phyloP scores from a whole-genome alignment of 2,797 vertebrate species.

The Pseudochirops corinnae region DNA sequence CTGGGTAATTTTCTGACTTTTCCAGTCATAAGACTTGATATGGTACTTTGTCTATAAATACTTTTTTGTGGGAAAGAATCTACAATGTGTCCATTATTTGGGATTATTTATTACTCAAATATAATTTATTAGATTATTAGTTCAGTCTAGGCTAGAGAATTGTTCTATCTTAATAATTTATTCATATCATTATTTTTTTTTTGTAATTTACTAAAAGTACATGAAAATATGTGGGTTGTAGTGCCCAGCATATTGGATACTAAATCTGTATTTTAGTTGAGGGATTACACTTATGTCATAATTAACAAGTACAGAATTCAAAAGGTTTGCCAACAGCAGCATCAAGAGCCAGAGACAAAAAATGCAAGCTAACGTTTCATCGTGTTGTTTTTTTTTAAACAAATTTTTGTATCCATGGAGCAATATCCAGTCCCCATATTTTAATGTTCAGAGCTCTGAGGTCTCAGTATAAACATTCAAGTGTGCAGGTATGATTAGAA shows the following conservation, averaged over 20 bases:
- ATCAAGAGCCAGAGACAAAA: slow-evolving; percentile 29
- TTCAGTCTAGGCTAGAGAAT: slow-evolving; percentile 10
- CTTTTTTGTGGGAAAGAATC: background rate
- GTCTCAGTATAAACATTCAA: background rate
- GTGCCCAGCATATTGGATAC: background rate
- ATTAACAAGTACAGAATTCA: slow-evolving; percentile 52
- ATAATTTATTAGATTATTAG: slow-evolving; percentile 33
- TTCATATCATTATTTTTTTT: slow-evolving; percentile 17
- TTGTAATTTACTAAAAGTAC: slow-evolving; percentile 34
- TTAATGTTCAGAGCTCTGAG: background rate
- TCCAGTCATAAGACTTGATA: background rate
- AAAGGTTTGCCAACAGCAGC: slow-evolving; percentile 31
- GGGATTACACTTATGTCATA: slow-evolving; percentile 34
- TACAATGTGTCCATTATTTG: background rate
- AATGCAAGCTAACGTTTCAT: background rate
- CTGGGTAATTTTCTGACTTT: background rate
- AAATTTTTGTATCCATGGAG: slow-evolving; percentile 15
- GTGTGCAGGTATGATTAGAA: background rate
- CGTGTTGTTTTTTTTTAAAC: background rate
- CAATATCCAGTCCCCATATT: background rate
- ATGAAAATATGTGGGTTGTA: background rate
- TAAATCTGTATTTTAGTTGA: slow-evolving; percentile 51
- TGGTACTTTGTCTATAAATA: fast-evolving
- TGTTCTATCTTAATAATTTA: slow-evolving; percentile 44
- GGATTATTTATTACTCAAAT: background rate